Evolutionary conservation across 1,140 invertebrate species (phyloP).

Genomic region (Ephestia elutella): DNA sequence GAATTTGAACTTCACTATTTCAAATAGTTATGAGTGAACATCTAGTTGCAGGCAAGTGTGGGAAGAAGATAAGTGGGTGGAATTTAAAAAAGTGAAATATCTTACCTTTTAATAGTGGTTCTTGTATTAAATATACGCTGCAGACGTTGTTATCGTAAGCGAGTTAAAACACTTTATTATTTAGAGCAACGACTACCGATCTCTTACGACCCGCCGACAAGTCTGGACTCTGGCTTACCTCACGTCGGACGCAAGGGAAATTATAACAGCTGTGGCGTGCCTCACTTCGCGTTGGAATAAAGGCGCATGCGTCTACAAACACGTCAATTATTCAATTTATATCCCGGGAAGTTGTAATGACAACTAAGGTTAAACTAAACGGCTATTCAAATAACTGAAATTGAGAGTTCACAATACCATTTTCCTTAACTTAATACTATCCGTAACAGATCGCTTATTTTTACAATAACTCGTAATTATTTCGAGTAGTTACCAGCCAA

Average conservation of each 20-base stretch:
- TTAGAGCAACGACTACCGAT: neutral
- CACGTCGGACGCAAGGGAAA: neutral
- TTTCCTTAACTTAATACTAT: too few species aligned
- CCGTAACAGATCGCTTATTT: too few species aligned
- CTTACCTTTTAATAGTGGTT: constrained; percentile 20
- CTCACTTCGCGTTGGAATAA: constrained; percentile 45
- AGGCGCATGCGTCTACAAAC: constrained; percentile 51
- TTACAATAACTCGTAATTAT: too few species aligned
- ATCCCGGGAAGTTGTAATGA: constrained; percentile 38
- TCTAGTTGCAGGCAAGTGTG: constrained; percentile 15
- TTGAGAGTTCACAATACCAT: too few species aligned
- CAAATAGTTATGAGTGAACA: constrained; percentile 23
- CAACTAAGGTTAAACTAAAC: neutral
- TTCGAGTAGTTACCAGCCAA: too few species aligned
- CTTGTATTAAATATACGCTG: constrained; percentile 7
- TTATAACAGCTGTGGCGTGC: constrained; percentile 15
- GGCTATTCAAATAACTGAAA: too few species aligned
- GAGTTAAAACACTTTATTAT: neutral
- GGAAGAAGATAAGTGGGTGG: neutral
- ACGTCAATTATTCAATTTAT: constrained; percentile 59
- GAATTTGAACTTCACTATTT: constrained; percentile 13
- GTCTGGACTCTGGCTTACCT: neutral
- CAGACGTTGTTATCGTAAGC: neutral
- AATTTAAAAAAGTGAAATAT: neutral
- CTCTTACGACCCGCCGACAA: neutral